Conservation (phyloP, 1,140 invertebrate genomes). For the Rhynchophorus ferrugineus region DNA sequence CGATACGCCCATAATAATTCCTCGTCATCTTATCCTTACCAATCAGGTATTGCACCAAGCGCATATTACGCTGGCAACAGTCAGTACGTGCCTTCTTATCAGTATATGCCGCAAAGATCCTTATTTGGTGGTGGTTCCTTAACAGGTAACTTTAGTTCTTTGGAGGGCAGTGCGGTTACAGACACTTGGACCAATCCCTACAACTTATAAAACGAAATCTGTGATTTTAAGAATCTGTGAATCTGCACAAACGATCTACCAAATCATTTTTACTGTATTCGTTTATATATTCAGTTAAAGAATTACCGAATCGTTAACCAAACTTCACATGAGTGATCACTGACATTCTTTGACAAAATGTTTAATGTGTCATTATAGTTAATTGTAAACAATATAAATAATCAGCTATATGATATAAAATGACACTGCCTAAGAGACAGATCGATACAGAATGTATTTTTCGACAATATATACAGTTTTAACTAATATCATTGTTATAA, state of each 20-base stretch:
- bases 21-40: conserved; percentile 28
- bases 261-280: background rate
- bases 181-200: conserved; percentile 19
- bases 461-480: no score
- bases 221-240: background rate
- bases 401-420: no score
- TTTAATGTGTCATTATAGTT: no score
- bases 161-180: conserved; percentile 9
- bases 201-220: conserved; percentile 19
- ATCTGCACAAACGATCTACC: background rate
- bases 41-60: conserved; percentile 20
- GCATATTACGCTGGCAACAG: conserved; percentile 27
- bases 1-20: conserved; percentile 25
- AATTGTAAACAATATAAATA: no score
- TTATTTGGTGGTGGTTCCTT: conserved; percentile 27
- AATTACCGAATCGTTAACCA: no score
- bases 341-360: no score
- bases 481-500: no score
- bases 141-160: conserved; percentile 10
- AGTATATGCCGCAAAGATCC: conserved; percentile 37
- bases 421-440: no score
- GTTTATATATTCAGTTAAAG: no score
- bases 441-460: no score
- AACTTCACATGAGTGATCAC: no score
- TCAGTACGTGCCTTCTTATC: conserved; percentile 38